phyloP scores from a whole-genome alignment of 2,797 vertebrate species.

The Sorex maritimensis region DNA sequence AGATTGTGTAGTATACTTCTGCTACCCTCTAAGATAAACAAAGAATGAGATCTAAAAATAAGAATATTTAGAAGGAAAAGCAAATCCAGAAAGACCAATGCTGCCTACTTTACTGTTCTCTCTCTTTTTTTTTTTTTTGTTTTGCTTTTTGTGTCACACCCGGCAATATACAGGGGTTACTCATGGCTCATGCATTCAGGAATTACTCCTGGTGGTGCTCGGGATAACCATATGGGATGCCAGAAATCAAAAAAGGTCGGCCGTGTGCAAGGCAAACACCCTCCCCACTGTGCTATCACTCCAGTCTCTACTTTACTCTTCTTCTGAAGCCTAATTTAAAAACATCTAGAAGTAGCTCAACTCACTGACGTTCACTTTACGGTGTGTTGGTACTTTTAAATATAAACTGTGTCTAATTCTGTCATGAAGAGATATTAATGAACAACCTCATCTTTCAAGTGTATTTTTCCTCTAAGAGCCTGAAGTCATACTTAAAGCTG shows the following conservation, averaged over 20 bases:
- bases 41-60: not conserved
- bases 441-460: slow-evolving; percentile 66
- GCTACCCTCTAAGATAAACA: slow-evolving; percentile 35
- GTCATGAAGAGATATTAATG: slow-evolving; percentile 77
- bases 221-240: no score
- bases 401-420: slow-evolving; percentile 61
- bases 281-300: no score
- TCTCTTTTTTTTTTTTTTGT: no score
- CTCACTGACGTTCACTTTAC: slow-evolving; percentile 59
- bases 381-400: slow-evolving; percentile 63
- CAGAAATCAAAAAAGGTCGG: no score
- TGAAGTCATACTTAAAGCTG: slow-evolving; percentile 69
- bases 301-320: not conserved
- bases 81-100: not conserved
- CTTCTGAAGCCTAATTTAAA: not conserved
- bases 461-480: slow-evolving; percentile 51
- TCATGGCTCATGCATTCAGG: no score
- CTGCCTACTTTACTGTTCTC: not conserved
- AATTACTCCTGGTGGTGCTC: no score
- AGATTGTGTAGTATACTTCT: not conserved
- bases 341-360: slow-evolving; percentile 46
- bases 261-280: no score
- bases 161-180: no score
- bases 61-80: slow-evolving; percentile 47
- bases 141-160: no score